These are phyloP conservation scores for Emydocephalus ijimae DNA, from an alignment of 2,113 vertebrate species.

Conservation along the genomic window DNA sequence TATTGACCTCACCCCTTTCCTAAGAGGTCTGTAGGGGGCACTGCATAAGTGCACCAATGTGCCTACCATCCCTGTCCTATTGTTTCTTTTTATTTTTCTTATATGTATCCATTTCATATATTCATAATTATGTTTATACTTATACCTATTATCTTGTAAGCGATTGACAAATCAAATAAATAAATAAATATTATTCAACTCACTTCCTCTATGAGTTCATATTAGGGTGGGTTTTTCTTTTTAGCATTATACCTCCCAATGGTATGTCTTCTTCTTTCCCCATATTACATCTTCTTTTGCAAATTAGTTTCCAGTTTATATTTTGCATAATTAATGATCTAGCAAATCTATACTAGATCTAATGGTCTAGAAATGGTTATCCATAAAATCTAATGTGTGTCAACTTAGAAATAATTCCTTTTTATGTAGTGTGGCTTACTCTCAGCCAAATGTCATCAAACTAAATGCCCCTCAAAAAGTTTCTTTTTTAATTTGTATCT, in stretches of 20 bases:
- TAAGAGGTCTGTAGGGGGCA: too few relatives aligned
- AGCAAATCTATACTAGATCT: neutral
- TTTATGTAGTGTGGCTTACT: neutral
- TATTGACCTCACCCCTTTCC: too few relatives aligned
- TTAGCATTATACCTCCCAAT: neutral
- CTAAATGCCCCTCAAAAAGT: neutral
- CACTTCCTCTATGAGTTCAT: neutral
- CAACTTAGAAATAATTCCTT: neutral
- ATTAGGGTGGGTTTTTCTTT: neutral
- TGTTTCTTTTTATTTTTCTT: too few relatives aligned
- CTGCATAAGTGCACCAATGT: too few relatives aligned
- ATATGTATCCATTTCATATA: too few relatives aligned
- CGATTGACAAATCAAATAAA: too few relatives aligned
- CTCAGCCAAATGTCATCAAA: neutral
- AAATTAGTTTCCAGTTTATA: neutral
- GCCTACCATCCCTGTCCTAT: too few relatives aligned
- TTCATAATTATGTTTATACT: too few relatives aligned
- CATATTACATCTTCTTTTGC: too few relatives aligned
- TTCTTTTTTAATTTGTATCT: neutral
- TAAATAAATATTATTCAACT: neutral
- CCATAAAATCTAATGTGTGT: neutral
- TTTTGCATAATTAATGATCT: neutral
- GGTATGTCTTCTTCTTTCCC: neutral
- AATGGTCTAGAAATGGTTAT: neutral
- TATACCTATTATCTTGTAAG: too few relatives aligned